phyloP scores from a whole-genome alignment of 2,113 vertebrate genomes.

The Perca flavescens region DNA sequence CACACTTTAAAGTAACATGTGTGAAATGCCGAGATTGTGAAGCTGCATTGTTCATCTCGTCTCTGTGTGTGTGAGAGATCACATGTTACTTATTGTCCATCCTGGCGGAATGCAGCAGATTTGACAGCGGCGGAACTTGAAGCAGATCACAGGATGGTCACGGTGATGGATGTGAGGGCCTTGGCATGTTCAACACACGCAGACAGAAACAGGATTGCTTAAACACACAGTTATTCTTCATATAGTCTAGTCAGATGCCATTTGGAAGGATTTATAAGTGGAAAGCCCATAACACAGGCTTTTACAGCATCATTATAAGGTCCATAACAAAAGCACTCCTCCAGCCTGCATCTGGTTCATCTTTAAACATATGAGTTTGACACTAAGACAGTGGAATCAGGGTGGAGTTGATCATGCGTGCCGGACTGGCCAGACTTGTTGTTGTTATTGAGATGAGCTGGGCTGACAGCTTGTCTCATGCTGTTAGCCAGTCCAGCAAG shows the following conservation, averaged over 20 bases:
- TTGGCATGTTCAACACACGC: not conserved
- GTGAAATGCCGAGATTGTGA: constrained; percentile 27
- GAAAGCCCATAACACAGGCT: not conserved
- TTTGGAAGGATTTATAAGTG: not conserved
- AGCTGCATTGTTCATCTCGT: constrained; percentile 28
- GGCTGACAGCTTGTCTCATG: constrained; percentile 78
- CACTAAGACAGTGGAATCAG: constrained; percentile 27
- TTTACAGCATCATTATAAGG: constrained; percentile 1
- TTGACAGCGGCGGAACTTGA: constrained; percentile 19
- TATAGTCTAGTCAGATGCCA: constrained; percentile 7
- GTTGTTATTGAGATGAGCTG: constrained; percentile 73
- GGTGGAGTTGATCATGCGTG: constrained; percentile 58
- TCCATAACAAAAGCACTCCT: not conserved
- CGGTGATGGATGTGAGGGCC: constrained; percentile 35
- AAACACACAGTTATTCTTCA: constrained; percentile 22
- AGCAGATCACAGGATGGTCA: constrained; percentile 22
- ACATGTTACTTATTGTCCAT: constrained; percentile 61
- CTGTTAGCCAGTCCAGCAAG: constrained; percentile 64
- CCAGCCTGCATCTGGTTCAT: constrained; percentile 12
- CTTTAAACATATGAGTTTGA: constrained; percentile 11
- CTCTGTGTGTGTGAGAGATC: constrained; percentile 49
- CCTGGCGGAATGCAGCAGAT: constrained; percentile 5
- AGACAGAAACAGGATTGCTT: not conserved
- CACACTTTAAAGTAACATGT: constrained; percentile 57
- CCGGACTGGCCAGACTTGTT: constrained; percentile 59